Evolutionary conservation across 2,113 vertebrate species (phyloP).

Genomic region (Eurypyga helias): DNA sequence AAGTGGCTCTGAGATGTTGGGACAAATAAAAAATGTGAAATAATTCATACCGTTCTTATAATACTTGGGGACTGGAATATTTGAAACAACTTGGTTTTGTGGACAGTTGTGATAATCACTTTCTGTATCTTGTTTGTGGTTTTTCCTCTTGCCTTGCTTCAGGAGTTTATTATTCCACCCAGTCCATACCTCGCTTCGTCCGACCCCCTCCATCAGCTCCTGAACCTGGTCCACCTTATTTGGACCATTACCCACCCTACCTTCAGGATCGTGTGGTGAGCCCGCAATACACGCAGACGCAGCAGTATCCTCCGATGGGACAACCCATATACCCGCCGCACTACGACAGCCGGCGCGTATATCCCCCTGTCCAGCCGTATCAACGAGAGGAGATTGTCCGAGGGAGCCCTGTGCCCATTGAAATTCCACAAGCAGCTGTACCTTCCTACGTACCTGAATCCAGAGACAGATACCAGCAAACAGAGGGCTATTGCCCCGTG

Average conservation of each 20-base stretch:
- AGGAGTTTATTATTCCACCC: slow-evolving; percentile 91
- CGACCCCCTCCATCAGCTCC: slow-evolving; percentile 77
- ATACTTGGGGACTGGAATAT: background rate
- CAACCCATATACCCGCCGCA: slow-evolving; percentile 85
- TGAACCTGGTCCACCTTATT: slow-evolving; percentile 85
- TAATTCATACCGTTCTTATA: background rate
- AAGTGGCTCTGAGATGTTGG: background rate
- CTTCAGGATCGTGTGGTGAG: slow-evolving; percentile 85
- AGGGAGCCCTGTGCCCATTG: slow-evolving; percentile 90
- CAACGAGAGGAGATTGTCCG: slow-evolving; percentile 89
- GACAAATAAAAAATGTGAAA: background rate
- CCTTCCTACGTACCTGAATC: slow-evolving; percentile 87
- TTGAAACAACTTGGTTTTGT: background rate
- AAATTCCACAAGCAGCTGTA: slow-evolving; percentile 82
- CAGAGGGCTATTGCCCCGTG: slow-evolving; percentile 87
- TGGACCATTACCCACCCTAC: slow-evolving; percentile 89
- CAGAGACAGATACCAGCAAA: slow-evolving; percentile 84
- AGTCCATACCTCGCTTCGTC: slow-evolving; percentile 86
- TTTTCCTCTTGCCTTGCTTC: background rate
- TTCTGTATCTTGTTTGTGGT: background rate
- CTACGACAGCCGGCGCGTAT: slow-evolving; percentile 86
- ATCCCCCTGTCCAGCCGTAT: slow-evolving; percentile 84
- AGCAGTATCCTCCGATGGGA: slow-evolving; percentile 81
- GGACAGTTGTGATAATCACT: background rate
- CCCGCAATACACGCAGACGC: slow-evolving; percentile 82